phyloP scores from a whole-genome alignment of 2,113 vertebrate genomes.

The Plecturocebus donacophilus region DNA sequence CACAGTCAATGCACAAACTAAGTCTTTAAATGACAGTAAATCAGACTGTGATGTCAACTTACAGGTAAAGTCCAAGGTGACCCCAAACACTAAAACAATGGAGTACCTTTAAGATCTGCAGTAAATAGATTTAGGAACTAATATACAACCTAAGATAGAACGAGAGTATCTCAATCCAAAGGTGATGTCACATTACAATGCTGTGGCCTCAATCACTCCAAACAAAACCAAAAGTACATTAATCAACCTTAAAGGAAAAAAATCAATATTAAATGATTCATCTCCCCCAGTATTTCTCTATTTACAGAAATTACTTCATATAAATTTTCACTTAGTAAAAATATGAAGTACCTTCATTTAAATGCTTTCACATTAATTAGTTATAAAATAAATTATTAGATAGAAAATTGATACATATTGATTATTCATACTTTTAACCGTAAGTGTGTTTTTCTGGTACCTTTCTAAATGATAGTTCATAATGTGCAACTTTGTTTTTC shows the following conservation, averaged over 20 bases:
- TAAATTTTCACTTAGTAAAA: background rate
- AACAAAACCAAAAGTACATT: background rate
- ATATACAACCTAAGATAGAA: conserved; percentile 12
- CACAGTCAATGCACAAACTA: conserved; percentile 42
- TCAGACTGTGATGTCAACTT: conserved; percentile 58
- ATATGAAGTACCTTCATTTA: background rate
- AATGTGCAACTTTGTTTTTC: background rate
- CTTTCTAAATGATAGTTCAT: background rate
- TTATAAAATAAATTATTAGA: background rate
- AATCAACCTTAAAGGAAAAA: background rate
- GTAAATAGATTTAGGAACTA: conserved; percentile 2
- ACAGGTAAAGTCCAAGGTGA: conserved; percentile 73
- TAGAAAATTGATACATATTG: background rate
- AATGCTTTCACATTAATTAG: background rate
- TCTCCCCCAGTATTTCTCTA: background rate
- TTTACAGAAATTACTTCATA: background rate
- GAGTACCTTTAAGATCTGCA: conserved; percentile 11
- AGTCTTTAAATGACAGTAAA: conserved; percentile 63
- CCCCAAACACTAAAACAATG: conserved; percentile 22
- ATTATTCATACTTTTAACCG: background rate
- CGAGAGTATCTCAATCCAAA: background rate
- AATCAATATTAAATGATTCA: background rate
- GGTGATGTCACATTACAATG: background rate
- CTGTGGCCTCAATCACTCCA: background rate
- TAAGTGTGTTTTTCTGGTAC: background rate